Evolutionary conservation across 2,113 vertebrate genomes (phyloP), one percentile per base, ranked within the genome.

Genomic region (Strix aluco): DNA sequence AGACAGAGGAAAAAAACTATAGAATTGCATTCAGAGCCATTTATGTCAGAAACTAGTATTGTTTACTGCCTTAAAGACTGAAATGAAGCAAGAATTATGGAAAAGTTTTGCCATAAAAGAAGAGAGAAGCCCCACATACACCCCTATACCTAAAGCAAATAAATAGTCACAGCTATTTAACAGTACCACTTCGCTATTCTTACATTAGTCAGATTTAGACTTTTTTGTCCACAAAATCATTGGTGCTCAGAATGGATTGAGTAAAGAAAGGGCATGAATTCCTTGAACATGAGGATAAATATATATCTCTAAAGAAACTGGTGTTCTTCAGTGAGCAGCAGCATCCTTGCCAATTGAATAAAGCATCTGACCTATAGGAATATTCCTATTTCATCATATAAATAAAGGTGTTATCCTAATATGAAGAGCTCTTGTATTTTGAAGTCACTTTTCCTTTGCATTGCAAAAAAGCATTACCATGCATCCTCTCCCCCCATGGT

Each of bases 171-270:
- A 65, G 30, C 15, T 73, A n/a, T 22, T 46, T 8, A 51, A 67
- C 7, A 26, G 32, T 14, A 54, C 5, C 2, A 1, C 36, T 11
- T 42, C 13, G 18, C 10, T 69, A 3, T 1, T 65, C 58, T 75
- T 38, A 22, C 38, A 51, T 32, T 26, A 30, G 6, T 42, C 11
- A 26, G 42, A 78, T 78, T 83, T 30, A 29, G 11, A 44, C 23
- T 74, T 80, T 11, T 14, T 26, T 63, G 29, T 18, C 16, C 72
- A 84, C 6, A 47, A 46, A 82, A 57, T 10, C 40, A 10, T 27
- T 44, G 66, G 34, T 46, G 10, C 9, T 84, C 61, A 59, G 44
- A 73, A 81, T 0, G 3, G 63, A 40, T 0, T 9, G 15, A 5
- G 9, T 44, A 47, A 65, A 3, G 18, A 80, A 86, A 51, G 5